phyloP scores from a whole-genome alignment of 2,888 invertebrate species.

The Nezara viridula region DNA sequence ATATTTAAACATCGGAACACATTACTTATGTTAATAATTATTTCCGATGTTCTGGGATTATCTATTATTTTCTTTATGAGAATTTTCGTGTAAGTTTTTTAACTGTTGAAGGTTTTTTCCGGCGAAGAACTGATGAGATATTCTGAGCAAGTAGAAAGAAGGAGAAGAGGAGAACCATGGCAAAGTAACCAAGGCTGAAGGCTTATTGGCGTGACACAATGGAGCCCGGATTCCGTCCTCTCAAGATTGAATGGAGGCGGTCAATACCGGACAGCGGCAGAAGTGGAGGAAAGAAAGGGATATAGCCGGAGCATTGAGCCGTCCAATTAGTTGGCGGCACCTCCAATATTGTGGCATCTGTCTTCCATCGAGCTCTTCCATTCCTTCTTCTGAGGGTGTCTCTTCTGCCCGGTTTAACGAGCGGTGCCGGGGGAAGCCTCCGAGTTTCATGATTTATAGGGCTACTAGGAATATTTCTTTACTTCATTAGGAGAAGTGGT shows the following conservation, averaged over 20 bases:
- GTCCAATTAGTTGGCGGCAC: conserved; percentile 36
- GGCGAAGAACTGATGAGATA: not conserved
- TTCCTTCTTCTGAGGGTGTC: not conserved
- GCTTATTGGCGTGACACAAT: conserved; percentile 40
- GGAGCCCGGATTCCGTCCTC: conserved; percentile 5
- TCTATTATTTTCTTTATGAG: no score
- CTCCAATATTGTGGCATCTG: conserved; percentile 44
- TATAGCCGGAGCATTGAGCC: conserved; percentile 9
- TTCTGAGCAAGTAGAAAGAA: not conserved
- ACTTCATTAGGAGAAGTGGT: not conserved
- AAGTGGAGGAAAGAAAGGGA: conserved; percentile 35
- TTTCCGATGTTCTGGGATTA: no score
- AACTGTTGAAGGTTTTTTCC: not conserved
- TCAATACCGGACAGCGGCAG: conserved; percentile 24
- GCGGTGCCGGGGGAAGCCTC: not conserved
- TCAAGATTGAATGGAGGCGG: conserved; percentile 37
- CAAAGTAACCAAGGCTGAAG: conserved; percentile 30
- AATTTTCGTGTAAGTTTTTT: not conserved
- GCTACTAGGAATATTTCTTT: not conserved
- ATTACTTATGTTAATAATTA: no score
- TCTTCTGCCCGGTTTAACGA: not conserved
- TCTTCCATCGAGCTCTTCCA: not conserved
- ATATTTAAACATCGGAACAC: no score
- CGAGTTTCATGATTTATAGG: not conserved
- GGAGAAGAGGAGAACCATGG: not conserved